These are phyloP conservation scores for Phalloptychus januarius DNA, from an alignment of 2,797 vertebrate species.

Conservation along the genomic window DNA sequence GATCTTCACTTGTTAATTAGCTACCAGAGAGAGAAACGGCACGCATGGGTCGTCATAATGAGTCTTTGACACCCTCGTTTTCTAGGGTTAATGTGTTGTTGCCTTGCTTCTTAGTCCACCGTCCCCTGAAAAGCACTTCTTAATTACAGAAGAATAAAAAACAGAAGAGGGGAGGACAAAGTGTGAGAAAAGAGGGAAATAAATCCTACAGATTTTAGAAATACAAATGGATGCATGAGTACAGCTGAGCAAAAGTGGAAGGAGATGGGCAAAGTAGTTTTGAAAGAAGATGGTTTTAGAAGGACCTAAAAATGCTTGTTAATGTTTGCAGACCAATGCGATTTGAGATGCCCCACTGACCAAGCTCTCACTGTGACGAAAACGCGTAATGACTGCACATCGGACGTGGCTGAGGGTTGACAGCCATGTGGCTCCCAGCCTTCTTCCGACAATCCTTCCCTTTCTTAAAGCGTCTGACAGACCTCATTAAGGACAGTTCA, in stretches of 20 bases:
- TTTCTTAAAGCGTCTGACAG: constrained; percentile 63
- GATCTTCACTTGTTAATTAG: constrained; percentile 54
- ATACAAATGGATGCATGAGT: constrained; percentile 10
- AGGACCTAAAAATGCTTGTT: constrained; percentile 45
- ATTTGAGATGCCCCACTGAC: constrained; percentile 40
- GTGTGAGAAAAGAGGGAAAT: constrained; percentile 40
- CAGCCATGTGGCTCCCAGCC: constrained; percentile 71
- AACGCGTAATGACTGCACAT: constrained; percentile 74
- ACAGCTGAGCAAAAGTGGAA: constrained; percentile 38
- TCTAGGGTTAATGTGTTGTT: constrained; percentile 52
- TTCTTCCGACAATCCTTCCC: constrained; percentile 52
- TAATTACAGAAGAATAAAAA: constrained; percentile 64
- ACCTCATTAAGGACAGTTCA: constrained; percentile 67
- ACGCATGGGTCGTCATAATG: constrained; percentile 45
- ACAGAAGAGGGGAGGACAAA: constrained; percentile 51
- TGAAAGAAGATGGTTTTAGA: constrained; percentile 57
- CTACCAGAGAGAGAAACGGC: constrained; percentile 46
- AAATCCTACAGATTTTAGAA: constrained; percentile 15
- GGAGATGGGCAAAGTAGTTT: constrained; percentile 11
- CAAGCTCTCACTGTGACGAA: constrained; percentile 60
- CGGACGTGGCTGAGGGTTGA: constrained; percentile 70
- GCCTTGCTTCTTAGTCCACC: constrained; percentile 48
- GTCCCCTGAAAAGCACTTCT: constrained; percentile 55
- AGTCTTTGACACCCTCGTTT: constrained; percentile 51
- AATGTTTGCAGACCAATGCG: constrained; percentile 62